Percentiles rank a stretch among this genome's conserved stretches.
Conservation (phyloP, 2,888 invertebrate species). For the Heliconius ismenius region DNA sequence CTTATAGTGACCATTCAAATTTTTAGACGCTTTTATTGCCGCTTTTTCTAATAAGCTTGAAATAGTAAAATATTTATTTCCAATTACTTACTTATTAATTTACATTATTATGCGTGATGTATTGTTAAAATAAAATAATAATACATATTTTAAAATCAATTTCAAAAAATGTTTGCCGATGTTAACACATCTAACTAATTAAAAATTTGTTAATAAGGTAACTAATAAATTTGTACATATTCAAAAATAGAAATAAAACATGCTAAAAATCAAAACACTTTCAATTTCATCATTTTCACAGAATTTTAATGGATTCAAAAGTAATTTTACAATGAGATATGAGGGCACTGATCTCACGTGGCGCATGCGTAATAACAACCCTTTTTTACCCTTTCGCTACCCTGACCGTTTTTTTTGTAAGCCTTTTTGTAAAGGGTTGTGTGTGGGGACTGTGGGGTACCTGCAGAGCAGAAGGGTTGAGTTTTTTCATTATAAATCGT, state of each 20-base stretch:
- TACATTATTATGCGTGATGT: too few species aligned
- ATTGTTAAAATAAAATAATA: not conserved
- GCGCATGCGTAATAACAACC: constrained; percentile 80
- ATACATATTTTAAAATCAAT: not conserved
- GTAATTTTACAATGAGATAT: constrained; percentile 69
- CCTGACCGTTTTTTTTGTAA: constrained; percentile 75
- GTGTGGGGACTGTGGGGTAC: constrained; percentile 65
- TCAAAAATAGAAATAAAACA: not conserved
- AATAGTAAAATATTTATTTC: too few species aligned
- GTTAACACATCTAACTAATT: not conserved
- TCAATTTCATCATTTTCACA: constrained; percentile 11
- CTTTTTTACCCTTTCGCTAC: constrained; percentile 80
- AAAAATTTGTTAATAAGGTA: not conserved
- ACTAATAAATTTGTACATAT: not conserved
- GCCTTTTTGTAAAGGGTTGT: constrained; percentile 80
- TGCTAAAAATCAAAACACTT: not conserved
- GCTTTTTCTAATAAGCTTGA: too few species aligned
- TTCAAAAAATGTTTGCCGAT: not conserved
- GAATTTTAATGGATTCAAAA: constrained; percentile 31
- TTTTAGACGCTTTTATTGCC: too few species aligned
- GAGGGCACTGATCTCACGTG: constrained; percentile 74
- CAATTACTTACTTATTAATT: too few species aligned
- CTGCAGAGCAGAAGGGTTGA: constrained; percentile 78
- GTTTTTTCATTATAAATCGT: constrained; percentile 72
- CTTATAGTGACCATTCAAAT: too few species aligned